Evolutionary conservation across 2,888 invertebrate genomes (phyloP), one percentile per base, ranked within the genome.

Genomic region (Deilephila porcellus): DNA sequence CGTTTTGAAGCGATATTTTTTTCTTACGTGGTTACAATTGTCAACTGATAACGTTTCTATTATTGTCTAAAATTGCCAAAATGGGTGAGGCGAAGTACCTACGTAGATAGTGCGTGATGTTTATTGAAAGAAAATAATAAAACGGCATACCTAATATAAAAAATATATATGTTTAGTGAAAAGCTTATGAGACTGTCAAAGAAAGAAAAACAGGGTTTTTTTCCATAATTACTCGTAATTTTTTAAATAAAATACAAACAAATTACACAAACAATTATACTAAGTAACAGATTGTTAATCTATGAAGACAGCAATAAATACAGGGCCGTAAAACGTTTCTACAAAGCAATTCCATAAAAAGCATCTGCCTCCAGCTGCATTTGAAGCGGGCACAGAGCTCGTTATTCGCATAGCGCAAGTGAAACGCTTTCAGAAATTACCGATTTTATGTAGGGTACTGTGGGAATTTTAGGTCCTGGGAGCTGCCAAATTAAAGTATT

Each of bases 301-400:
- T 56, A n/a, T 53, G 19, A 56, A 56, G 56, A n/a, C 56, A n/a
- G 14, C 56, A 19, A 56, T 56, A 56, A 56, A 56, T n/a, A 56
- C n/a, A n/a, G n/a, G 7, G 5, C 56, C 6, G 5, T 56, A 56
- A 56, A 56, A 5, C n/a, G 56, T n/a, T 56, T 56, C 32, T 19
- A 34, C 20, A 64, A 64, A 20, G 37, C 37, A 64, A 64, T 64
- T 45, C 37, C 20, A 64, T 64, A 64, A 64, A 64, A 45, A 45
- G 64, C 37, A 45, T 20, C 37, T 45, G 37, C 20, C 37, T 8
- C 29, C 25, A 60, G 20, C 45, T 64, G 64, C n/a, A 64, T 45
- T 45, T 20, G 20, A 37, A 45, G n/a, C 45, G 37, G 20, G 34
- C 64, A 19, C n/a, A 45, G 64, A 20, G 37, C 20, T 4, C 37